Base-by-base conservation (phyloP, 2,888 invertebrate genomes). In the Agrochola litura region DNA sequence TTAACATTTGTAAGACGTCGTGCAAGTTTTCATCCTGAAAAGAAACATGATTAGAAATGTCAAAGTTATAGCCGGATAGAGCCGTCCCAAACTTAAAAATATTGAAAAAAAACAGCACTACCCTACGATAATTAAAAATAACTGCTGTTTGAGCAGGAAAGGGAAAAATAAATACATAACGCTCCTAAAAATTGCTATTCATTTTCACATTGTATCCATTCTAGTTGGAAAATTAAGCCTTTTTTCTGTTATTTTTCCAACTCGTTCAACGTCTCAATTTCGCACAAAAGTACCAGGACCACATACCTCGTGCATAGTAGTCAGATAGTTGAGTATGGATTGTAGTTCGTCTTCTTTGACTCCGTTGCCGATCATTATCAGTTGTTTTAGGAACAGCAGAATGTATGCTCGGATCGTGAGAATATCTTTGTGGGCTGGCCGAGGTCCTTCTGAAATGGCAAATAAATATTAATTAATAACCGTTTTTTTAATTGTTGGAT, bases 331-430 rank as follows among this genome's bases (percentile, higher is more conserved):
- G 81, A 99, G 97, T 93, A 99, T 98, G 90, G 99, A 99, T 96
- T 99, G 99, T 75, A 99, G 97, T 94, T 99, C 99, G 95, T 99
- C 99, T 92, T 99, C 99, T 94, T 99, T 99, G 63, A 99, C 99
- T 52, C 99, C 99, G 93, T 99, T 99, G 43, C 99, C 99, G 94
- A 99, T 98, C 98, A 99, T 98, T 91, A 99, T 99, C 70, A 99
- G 97, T 95, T 99, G 99, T 95, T 99, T 99, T 85, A 99, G 97
- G 97, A 99, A 99, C 90, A 99, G 97, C 89, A 99, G 97, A 94
- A 99, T 99, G 95, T 99, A 99, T 72, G 99, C 99, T 87, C 99
- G 97, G 94, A 99, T 99, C 83, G 99, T 98, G 84, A 99, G 97
- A 88, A 99, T 99, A 93, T 99, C 99, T 92, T 99, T 99, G 94